Evolutionary conservation across 2,797 vertebrate species (phyloP).

Genomic region (Hemitrygon akajei): DNA sequence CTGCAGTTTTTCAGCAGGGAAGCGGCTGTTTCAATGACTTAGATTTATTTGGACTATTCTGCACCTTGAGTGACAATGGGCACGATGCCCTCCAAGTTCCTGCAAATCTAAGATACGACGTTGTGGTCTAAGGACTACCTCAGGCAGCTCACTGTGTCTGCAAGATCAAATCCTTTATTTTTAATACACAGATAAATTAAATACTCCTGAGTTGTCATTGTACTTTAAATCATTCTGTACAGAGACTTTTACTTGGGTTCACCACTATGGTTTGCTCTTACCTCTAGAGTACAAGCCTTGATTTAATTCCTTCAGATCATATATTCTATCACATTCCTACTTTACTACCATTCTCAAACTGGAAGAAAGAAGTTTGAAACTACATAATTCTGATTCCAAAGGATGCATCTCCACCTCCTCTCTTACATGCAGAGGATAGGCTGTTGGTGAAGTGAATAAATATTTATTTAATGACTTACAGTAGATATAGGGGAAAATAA

Average conservation of each 20-base stretch:
- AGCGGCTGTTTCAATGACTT: too few relatives aligned
- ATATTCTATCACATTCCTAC: not conserved
- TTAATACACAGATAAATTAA: not conserved
- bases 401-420: not conserved
- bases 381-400: not conserved
- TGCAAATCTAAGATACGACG: too few relatives aligned
- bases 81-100: too few relatives aligned
- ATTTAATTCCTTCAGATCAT: not conserved
- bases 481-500: not conserved
- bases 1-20: too few relatives aligned
- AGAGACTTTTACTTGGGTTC: not conserved
- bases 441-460: not conserved
- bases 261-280: not conserved
- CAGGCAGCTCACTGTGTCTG: too few relatives aligned
- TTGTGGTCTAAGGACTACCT: too few relatives aligned
- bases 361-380: not conserved
- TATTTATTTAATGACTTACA: not conserved
- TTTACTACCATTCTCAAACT: not conserved
- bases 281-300: too few relatives aligned
- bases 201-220: not conserved
- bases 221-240: not conserved
- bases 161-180: too few relatives aligned
- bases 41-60: too few relatives aligned
- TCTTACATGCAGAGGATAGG: not conserved
- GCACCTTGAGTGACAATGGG: too few relatives aligned